These are phyloP conservation scores for Eristalis intricaria DNA, from an alignment of 2,888 invertebrate species.

Conservation along the genomic window DNA sequence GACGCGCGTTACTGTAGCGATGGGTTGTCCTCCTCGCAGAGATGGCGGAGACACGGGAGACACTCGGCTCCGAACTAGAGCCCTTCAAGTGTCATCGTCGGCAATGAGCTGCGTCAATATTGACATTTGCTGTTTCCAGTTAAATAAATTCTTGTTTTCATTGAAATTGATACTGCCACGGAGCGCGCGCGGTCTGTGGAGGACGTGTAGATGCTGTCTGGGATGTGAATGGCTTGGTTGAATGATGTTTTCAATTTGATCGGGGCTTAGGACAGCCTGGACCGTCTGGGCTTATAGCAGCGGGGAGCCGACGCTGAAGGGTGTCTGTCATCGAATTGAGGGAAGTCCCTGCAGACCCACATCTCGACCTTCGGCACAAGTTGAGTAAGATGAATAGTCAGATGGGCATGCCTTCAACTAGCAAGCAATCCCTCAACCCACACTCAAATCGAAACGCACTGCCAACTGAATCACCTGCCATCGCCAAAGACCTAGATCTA, in stretches of 20 bases:
- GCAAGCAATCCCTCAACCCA: background rate
- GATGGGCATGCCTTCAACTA: too few species aligned
- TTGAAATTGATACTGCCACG: conserved; percentile 55
- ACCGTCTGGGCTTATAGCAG: background rate
- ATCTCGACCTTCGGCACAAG: too few species aligned
- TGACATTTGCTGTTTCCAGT: conserved; percentile 62
- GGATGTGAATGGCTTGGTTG: background rate
- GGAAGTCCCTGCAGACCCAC: too few species aligned
- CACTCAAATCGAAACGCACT: background rate
- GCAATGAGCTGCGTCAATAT: conserved; percentile 69
- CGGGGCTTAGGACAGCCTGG: background rate
- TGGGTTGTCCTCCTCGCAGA: background rate
- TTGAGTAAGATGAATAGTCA: background rate
- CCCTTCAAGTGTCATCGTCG: conserved; percentile 53
- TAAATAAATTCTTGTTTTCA: conserved; percentile 60
- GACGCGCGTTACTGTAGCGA: background rate
- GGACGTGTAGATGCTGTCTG: background rate
- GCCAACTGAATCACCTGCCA: background rate
- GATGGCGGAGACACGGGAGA: conserved; percentile 13
- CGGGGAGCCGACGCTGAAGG: background rate
- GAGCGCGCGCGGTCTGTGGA: background rate
- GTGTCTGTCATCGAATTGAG: too few species aligned
- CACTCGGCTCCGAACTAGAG: conserved; percentile 1
- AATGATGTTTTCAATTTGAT: background rate
- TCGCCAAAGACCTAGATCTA: background rate